Percentiles rank a stretch among this genome's conserved stretches.
Conservation (phyloP, 2,797 vertebrate species). For the Peromyscus nudipes region DNA sequence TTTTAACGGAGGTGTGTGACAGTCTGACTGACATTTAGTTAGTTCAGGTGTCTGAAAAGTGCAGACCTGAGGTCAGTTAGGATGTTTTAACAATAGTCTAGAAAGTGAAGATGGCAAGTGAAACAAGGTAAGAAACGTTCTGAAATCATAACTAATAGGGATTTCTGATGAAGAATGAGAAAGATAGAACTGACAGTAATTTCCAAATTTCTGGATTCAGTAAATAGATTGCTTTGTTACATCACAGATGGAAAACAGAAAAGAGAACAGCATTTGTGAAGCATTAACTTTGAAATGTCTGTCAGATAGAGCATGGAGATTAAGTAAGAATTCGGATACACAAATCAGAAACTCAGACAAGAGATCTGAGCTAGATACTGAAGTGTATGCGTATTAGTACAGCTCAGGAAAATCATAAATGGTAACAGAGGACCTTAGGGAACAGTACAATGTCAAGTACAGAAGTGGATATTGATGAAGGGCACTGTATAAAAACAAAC, state of each 20-base stretch:
- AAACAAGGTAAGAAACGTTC: neutral
- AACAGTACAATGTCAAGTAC: neutral
- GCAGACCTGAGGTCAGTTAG: neutral
- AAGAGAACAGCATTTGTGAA: neutral
- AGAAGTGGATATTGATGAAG: neutral
- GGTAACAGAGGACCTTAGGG: neutral
- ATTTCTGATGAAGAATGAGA: neutral
- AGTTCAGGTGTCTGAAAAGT: neutral
- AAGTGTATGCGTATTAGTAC: conserved; percentile 14
- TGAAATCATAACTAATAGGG: conserved; percentile 1
- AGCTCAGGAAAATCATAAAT: neutral
- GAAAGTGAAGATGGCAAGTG: neutral
- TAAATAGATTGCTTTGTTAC: neutral
- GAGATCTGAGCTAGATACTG: conserved; percentile 5
- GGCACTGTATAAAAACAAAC: neutral
- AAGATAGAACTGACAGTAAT: neutral
- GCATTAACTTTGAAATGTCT: conserved; percentile 49
- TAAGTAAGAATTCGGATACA: conserved; percentile 10
- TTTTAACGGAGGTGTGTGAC: neutral
- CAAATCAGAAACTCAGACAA: conserved; percentile 20
- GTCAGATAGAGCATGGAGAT: neutral
- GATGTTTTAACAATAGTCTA: neutral
- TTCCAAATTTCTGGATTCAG: conserved; percentile 16
- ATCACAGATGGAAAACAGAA: neutral
- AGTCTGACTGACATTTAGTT: neutral